Percentiles rank a stretch among this genome's conserved stretches.
Evolutionary conservation across 2,888 invertebrate species (phyloP).

Genomic region (Hartigia nigra): DNA sequence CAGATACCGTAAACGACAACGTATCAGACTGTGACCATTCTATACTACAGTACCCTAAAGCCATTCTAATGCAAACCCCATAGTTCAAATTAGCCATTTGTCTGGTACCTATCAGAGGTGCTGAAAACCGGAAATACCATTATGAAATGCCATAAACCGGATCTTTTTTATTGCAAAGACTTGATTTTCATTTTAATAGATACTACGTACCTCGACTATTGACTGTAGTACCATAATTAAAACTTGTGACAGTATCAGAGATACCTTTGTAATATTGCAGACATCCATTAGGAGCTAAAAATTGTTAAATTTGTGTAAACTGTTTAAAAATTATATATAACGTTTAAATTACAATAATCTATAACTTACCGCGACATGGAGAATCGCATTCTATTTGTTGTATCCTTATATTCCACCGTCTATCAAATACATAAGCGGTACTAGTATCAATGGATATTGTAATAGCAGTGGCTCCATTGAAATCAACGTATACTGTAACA

Average conservation of each 20-base stretch:
- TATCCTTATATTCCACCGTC: conserved; percentile 82
- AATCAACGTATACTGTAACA: conserved; percentile 75
- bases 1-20: conserved; percentile 78
- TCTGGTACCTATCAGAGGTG: conserved; percentile 71
- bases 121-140: conserved; percentile 13
- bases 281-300: conserved; percentile 80
- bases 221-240: conserved; percentile 78
- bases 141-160: background rate
- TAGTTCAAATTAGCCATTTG: conserved; percentile 80
- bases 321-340: background rate
- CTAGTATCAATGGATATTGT: conserved; percentile 77
- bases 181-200: conserved; percentile 29
- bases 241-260: conserved; percentile 76
- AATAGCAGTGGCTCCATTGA: conserved; percentile 76
- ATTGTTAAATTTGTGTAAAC: conserved; percentile 4
- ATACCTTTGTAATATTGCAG: conserved; percentile 77
- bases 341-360: background rate
- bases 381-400: conserved; percentile 81
- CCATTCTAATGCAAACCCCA: conserved; percentile 81
- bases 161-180: background rate
- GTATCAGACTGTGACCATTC: conserved; percentile 72
- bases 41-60: conserved; percentile 78
- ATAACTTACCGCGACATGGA: conserved; percentile 71
- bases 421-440: conserved; percentile 68
- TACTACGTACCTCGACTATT: conserved; percentile 69